Percentiles rank a stretch among this genome's conserved stretches.
Evolutionary conservation across 2,113 vertebrate genomes (phyloP).

Genomic region (Rhabdornis inornatus): DNA sequence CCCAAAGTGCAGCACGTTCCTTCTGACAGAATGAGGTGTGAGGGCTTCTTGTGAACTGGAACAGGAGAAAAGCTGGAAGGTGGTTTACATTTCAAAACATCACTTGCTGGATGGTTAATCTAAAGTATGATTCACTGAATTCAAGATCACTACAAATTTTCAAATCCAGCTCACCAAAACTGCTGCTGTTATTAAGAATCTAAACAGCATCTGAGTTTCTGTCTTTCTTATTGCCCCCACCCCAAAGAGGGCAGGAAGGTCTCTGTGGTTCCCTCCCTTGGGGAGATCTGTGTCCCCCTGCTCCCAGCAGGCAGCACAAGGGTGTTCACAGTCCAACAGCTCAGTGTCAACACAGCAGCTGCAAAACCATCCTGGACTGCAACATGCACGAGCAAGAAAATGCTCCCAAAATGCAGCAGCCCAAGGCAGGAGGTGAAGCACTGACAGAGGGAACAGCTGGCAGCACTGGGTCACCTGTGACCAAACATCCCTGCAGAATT

Average conservation of each 20-base stretch:
- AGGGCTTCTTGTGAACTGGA: background rate
- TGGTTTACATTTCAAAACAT: background rate
- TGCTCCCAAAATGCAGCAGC: background rate
- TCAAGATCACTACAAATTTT: background rate
- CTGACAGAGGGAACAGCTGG: background rate
- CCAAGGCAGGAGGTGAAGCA: background rate
- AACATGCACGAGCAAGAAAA: background rate
- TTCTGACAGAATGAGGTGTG: background rate
- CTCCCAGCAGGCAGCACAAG: rapidly evolving
- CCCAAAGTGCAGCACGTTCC: background rate
- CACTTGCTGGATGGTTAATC: background rate
- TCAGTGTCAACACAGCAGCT: background rate
- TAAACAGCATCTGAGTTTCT: background rate
- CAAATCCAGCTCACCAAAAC: background rate
- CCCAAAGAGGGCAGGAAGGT: background rate
- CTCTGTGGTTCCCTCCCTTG: background rate
- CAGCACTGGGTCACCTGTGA: background rate
- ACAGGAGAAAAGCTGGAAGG: slow-evolving; percentile 8
- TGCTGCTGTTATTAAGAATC: background rate
- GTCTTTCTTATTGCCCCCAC: background rate
- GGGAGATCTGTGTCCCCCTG: rapidly evolving
- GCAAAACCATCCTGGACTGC: background rate
- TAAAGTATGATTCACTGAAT: background rate
- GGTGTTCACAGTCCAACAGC: background rate
- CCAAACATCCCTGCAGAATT: background rate